These are phyloP conservation scores for Athene noctua DNA, from an alignment of 2,113 vertebrate species.

Conservation along the genomic window DNA sequence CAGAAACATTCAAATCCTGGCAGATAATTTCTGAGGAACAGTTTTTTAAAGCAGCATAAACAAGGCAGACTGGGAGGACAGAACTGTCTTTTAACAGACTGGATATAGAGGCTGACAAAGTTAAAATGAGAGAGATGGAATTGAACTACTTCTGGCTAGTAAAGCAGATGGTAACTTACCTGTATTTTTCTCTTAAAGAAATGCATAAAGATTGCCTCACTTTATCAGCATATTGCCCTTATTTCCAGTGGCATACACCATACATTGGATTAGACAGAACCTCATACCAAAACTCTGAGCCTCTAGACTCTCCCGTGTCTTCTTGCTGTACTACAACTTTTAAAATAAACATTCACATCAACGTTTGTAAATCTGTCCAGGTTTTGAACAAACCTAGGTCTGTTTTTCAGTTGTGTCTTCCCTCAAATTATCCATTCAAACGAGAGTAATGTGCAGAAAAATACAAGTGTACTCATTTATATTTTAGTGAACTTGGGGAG, in stretches of 20 bases:
- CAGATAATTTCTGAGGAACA: neutral
- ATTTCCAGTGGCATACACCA: neutral
- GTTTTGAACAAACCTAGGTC: neutral
- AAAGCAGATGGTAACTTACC: neutral
- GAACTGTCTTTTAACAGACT: neutral
- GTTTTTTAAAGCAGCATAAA: neutral
- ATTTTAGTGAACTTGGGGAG: neutral
- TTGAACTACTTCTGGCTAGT: neutral
- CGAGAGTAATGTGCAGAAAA: neutral
- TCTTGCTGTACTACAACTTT: neutral
- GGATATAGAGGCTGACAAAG: neutral
- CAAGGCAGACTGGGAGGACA: neutral
- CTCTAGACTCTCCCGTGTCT: accelerated
- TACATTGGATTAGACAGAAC: neutral
- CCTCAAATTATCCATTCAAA: neutral
- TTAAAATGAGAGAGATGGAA: neutral
- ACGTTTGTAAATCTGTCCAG: neutral
- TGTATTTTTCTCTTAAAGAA: neutral
- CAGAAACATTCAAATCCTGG: neutral
- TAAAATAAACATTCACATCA: neutral
- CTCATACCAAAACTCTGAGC: neutral
- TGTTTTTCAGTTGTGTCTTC: neutral
- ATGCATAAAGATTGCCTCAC: neutral
- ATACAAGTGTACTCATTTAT: neutral
- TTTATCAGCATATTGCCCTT: neutral